These are phyloP conservation scores for Antitype chi DNA, from an alignment of 2,888 invertebrate species.

Conservation along the genomic window DNA sequence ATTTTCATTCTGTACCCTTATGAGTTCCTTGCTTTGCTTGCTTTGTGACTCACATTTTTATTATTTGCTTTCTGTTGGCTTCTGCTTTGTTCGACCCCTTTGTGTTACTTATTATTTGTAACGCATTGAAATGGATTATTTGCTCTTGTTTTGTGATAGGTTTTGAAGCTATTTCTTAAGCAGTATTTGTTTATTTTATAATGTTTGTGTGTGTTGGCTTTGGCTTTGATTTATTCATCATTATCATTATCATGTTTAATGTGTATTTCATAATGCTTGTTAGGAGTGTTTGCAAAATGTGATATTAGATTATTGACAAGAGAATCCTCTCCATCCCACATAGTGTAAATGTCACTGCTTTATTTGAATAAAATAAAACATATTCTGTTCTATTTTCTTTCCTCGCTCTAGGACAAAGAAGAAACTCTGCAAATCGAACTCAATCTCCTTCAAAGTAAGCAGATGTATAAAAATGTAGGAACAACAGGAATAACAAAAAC, in stretches of 20 bases:
- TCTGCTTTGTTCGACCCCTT: slow-evolving; percentile 42
- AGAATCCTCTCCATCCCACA: neutral
- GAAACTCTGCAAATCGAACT: neutral
- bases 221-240: neutral
- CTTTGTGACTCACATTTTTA: slow-evolving; percentile 56
- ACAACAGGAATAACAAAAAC: neutral
- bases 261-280: neutral
- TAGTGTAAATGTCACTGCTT: no score
- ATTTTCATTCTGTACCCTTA: slow-evolving; percentile 52
- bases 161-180: slow-evolving; percentile 6
- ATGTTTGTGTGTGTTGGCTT: neutral
- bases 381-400: neutral
- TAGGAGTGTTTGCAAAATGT: no score
- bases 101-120: slow-evolving; percentile 49
- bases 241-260: no score
- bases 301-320: neutral
- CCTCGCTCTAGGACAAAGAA: neutral
- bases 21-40: slow-evolving; percentile 53
- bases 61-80: slow-evolving; percentile 36
- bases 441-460: neutral
- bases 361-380: no score
- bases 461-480: neutral
- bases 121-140: slow-evolving; percentile 41
- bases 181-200: neutral
- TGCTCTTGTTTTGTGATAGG: slow-evolving; percentile 26